Percentiles rank a stretch among this genome's conserved stretches.
These are phyloP conservation scores for Psilopsiagon aurifrons DNA, from an alignment of 2,113 vertebrate genomes.

Conservation along the genomic window DNA sequence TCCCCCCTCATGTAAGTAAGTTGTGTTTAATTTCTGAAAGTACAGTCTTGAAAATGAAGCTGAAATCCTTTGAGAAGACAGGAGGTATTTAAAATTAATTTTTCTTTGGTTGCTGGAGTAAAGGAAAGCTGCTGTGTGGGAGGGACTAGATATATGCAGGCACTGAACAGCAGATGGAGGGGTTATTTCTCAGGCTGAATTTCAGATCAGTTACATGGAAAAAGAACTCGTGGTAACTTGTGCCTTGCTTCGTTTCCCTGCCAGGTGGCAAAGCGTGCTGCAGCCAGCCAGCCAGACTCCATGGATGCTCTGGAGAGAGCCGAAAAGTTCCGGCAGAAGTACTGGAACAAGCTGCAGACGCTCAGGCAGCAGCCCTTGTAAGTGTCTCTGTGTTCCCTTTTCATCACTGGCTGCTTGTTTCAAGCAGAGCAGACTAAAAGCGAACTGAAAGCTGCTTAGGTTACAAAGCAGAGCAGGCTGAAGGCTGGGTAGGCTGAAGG, in stretches of 20 bases:
- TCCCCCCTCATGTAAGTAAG: background rate
- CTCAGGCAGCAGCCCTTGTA: constrained; percentile 95
- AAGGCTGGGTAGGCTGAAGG: background rate
- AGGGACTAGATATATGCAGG: background rate
- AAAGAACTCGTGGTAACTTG: background rate
- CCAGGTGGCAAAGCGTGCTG: constrained; percentile 93
- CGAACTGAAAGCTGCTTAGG: background rate
- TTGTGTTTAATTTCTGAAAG: background rate
- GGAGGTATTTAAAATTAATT: background rate
- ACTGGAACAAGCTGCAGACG: constrained; percentile 92
- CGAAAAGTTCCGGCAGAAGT: constrained; percentile 95
- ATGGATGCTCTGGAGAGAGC: constrained; percentile 83
- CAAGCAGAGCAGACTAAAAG: background rate
- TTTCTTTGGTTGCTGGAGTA: background rate
- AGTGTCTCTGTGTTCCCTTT: constrained; percentile 41
- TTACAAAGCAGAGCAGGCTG: background rate
- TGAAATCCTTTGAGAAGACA: background rate
- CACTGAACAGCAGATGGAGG: background rate
- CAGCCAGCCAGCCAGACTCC: constrained; percentile 91
- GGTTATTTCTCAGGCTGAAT: background rate
- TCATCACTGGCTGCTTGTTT: background rate
- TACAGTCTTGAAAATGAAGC: background rate
- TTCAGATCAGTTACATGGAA: background rate
- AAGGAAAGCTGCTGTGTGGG: background rate
- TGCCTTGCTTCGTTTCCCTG: background rate